phyloP scores from a whole-genome alignment of 2,888 invertebrate species.

The Callyntrura guangdongensis region DNA sequence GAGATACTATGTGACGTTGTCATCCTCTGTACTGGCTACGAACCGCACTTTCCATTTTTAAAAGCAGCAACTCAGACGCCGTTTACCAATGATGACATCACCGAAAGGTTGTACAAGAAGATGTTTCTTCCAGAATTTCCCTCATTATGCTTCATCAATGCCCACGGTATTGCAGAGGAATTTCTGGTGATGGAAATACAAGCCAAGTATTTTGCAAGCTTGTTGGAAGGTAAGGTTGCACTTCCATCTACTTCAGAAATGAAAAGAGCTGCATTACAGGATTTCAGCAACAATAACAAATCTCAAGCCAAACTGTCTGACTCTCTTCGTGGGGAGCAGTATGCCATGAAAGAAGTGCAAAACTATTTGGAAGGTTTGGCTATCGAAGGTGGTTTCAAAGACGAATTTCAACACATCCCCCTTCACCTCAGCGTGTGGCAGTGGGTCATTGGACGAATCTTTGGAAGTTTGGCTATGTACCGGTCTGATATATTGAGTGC shows the following conservation, averaged over 20 bases:
- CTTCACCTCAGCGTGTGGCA: slow-evolving; percentile 56
- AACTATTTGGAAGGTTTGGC: slow-evolving; percentile 47
- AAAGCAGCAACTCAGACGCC: neutral
- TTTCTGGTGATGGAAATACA: slow-evolving; percentile 65
- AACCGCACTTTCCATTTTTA: slow-evolving; percentile 56
- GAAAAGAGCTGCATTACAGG: slow-evolving; percentile 1
- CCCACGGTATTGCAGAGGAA: slow-evolving; percentile 59
- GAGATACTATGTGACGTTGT: slow-evolving; percentile 59
- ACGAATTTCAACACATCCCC: slow-evolving; percentile 44
- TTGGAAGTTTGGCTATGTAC: slow-evolving; percentile 58
- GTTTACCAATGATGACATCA: neutral
- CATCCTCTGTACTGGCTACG: slow-evolving; percentile 63
- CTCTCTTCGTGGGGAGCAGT: slow-evolving; percentile 37
- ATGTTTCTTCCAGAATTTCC: slow-evolving; percentile 60
- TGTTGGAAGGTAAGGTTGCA: neutral
- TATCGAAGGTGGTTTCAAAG: slow-evolving; percentile 16
- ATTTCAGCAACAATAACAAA: slow-evolving; percentile 16
- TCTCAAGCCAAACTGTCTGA: slow-evolving; percentile 50
- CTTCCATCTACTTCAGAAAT: slow-evolving; percentile 11
- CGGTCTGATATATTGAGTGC: slow-evolving; percentile 13
- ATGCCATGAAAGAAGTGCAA: slow-evolving; percentile 49
- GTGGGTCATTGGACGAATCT: slow-evolving; percentile 57
- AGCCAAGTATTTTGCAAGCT: slow-evolving; percentile 53
- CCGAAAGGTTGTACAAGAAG: slow-evolving; percentile 52
- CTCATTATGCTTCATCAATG: slow-evolving; percentile 61